Conservation (phyloP, 1,140 invertebrate genomes). For the Varroa destructor region DNA sequence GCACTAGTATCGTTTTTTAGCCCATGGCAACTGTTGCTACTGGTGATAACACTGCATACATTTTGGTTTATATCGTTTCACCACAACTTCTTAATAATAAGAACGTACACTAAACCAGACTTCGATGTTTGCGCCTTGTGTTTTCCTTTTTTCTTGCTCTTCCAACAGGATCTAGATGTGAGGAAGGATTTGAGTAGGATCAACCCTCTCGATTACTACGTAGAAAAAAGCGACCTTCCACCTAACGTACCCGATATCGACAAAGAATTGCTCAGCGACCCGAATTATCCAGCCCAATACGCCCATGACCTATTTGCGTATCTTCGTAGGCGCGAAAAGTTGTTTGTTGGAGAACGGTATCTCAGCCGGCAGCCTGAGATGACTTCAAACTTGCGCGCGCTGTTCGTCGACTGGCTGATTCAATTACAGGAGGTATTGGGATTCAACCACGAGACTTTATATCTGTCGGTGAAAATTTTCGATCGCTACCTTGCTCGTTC, state of each 20-base stretch:
- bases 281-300: conserved; percentile 69
- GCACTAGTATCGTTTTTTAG: too few species aligned
- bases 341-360: conserved; percentile 63
- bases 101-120: too few species aligned
- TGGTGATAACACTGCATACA: too few species aligned
- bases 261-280: conserved; percentile 64
- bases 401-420: conserved; percentile 96
- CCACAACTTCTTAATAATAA: too few species aligned
- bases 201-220: conserved; percentile 26
- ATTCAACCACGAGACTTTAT: conserved; percentile 93
- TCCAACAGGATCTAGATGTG: too few species aligned
- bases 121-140: too few species aligned
- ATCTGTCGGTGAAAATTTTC: conserved; percentile 88
- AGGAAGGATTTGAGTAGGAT: too few species aligned
- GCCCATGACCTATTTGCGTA: conserved; percentile 89
- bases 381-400: conserved; percentile 67
- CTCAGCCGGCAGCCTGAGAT: conserved; percentile 58
- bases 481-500: conserved; percentile 68
- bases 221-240: not conserved
- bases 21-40: too few species aligned
- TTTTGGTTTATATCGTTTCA: too few species aligned
- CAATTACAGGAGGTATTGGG: conserved; percentile 91
- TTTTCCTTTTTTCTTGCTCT: too few species aligned
- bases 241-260: conserved; percentile 60
- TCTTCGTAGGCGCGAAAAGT: conserved; percentile 67